Evolutionary conservation across 2,888 invertebrate species (phyloP).

Genomic region (Drosophila melanocephala): DNA sequence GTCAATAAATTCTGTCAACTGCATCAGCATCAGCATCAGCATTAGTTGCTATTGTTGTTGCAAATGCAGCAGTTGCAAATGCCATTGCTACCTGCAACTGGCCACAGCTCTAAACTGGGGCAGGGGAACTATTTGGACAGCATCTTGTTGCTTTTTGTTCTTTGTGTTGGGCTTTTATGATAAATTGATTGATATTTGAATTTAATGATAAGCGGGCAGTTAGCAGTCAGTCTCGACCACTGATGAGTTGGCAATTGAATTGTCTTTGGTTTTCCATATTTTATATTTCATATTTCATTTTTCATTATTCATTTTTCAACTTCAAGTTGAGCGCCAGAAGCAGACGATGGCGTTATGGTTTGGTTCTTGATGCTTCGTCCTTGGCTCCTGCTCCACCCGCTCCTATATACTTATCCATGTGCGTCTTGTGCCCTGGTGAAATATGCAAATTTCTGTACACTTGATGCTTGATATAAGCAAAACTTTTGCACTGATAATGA

Average conservation of each 20-base stretch:
- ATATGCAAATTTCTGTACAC: constrained; percentile 62
- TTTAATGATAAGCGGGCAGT: constrained; percentile 71
- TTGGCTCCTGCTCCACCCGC: not conserved
- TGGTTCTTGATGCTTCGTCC: constrained; percentile 11
- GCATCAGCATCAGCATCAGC: constrained; percentile 14
- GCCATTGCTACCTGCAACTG: constrained; percentile 32
- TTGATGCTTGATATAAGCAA: constrained; percentile 70
- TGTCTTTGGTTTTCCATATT: constrained; percentile 49
- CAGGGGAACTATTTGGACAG: not conserved
- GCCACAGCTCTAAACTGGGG: not conserved
- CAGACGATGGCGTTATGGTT: constrained; percentile 44
- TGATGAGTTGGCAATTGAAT: constrained; percentile 70
- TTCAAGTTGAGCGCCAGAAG: constrained; percentile 59
- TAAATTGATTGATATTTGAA: constrained; percentile 81
- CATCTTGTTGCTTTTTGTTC: constrained; percentile 1
- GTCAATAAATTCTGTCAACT: constrained; percentile 40
- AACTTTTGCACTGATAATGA: constrained; percentile 77
- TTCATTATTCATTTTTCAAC: constrained; percentile 57
- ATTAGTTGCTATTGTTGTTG: constrained; percentile 13
- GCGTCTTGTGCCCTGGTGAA: constrained; percentile 53
- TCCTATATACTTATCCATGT: constrained; percentile 6
- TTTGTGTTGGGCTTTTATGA: constrained; percentile 59
- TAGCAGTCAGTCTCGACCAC: constrained; percentile 45
- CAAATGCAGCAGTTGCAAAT: constrained; percentile 19
- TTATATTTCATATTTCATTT: constrained; percentile 58